Conservation (phyloP, 1,140 invertebrate genomes). For the Triops cancriformis region DNA sequence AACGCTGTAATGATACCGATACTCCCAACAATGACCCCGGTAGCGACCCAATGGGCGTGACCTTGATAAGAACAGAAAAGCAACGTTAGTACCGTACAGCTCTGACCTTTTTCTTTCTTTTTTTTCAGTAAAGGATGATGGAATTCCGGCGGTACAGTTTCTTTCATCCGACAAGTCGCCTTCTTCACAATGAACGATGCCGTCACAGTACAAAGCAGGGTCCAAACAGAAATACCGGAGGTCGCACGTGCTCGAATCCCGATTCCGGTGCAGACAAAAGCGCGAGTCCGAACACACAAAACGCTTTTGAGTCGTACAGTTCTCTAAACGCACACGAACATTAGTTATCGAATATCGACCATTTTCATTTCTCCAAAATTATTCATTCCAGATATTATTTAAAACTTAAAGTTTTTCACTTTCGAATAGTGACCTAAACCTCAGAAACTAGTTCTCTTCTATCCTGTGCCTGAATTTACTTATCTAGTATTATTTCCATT, state of each 20-base stretch:
- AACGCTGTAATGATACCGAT: neutral
- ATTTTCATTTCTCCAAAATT: no score
- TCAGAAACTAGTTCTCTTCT: no score
- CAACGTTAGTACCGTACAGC: no score
- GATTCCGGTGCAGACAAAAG: slow-evolving; percentile 22
- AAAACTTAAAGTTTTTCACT: no score
- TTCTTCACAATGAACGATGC: slow-evolving; percentile 25
- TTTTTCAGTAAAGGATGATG: neutral
- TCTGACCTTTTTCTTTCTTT: neutral
- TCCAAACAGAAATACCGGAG: slow-evolving; percentile 24
- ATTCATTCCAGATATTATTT: no score
- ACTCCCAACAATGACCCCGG: neutral
- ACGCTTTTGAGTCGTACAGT: slow-evolving; percentile 22
- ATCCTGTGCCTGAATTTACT: no score
- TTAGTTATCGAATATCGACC: no score
- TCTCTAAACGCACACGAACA: neutral
- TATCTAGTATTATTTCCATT: no score
- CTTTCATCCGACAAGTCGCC: slow-evolving; percentile 26
- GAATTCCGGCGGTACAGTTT: neutral
- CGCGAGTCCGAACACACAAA: slow-evolving; percentile 18
- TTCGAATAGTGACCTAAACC: no score
- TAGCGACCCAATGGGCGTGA: neutral
- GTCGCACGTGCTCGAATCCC: slow-evolving; percentile 21
- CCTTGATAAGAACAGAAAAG: neutral
- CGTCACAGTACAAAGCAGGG: slow-evolving; percentile 22